These are phyloP conservation scores for Diplosoma virens DNA, from an alignment of 23 tunicate genomes.

Conservation along the genomic window DNA sequence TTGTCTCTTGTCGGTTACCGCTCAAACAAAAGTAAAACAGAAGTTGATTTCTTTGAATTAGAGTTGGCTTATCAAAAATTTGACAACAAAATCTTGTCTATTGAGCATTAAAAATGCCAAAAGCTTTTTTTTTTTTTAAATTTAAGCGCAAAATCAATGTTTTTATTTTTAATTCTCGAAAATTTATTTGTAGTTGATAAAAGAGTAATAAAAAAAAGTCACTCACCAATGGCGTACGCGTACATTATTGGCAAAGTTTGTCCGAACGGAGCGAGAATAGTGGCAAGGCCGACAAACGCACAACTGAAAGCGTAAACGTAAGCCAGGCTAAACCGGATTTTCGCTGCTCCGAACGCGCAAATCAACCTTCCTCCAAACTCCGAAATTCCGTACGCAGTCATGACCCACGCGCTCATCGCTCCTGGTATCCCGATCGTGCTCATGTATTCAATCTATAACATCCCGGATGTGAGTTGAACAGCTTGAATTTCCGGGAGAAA, in stretches of 20 bases:
- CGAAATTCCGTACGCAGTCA: conserved; percentile 83
- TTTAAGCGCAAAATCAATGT: too few relatives aligned
- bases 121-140: too few relatives aligned
- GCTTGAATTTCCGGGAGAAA: too few relatives aligned
- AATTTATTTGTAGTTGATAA: not conserved
- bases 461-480: too few relatives aligned
- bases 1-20: too few relatives aligned
- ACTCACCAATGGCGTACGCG: conserved; percentile 71
- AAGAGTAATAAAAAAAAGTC: too few relatives aligned
- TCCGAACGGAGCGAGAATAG: conserved; percentile 69
- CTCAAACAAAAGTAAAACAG: too few relatives aligned
- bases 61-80: too few relatives aligned
- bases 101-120: too few relatives aligned
- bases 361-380: conserved; percentile 79
- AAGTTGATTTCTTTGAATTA: too few relatives aligned
- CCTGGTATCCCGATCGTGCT: conserved; percentile 49
- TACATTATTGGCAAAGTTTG: conserved; percentile 57
- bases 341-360: conserved; percentile 68
- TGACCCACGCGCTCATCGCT: conserved; percentile 42
- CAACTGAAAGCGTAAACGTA: conserved; percentile 77
- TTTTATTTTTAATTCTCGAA: not conserved
- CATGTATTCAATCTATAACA: conserved; percentile 80
- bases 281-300: conserved; percentile 67
- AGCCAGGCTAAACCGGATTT: conserved; percentile 63
- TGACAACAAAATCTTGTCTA: too few relatives aligned